phyloP scores from a whole-genome alignment of 2,888 invertebrate genomes.

The Lasioglossum marginatum region DNA sequence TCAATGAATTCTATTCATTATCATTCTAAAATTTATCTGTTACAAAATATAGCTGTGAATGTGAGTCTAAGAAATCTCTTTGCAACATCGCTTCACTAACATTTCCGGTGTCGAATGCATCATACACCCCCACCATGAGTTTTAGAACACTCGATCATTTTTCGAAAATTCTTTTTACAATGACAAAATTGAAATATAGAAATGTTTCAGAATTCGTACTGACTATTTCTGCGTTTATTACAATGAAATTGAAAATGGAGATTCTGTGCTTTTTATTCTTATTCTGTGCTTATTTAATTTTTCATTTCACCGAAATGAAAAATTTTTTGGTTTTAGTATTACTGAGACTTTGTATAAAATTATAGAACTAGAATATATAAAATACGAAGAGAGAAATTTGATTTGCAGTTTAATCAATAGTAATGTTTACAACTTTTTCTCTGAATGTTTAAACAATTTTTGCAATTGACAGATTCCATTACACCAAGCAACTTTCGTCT shows the following conservation, averaged over 20 bases:
- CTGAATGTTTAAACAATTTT: background rate
- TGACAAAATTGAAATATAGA: background rate
- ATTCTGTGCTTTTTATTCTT: background rate
- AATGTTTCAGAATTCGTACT: background rate
- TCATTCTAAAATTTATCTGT: background rate
- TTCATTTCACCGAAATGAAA: no score
- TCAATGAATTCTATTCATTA: slow-evolving; percentile 2
- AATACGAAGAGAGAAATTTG: no score
- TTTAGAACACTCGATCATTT: background rate
- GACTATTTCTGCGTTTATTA: background rate
- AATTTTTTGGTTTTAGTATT: background rate
- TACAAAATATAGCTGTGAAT: background rate
- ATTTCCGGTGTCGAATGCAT: slow-evolving; percentile 19
- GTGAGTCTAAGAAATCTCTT: background rate
- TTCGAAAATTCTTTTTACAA: background rate
- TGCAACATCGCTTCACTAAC: background rate
- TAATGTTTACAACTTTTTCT: no score
- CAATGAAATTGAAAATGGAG: background rate
- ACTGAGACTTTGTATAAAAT: background rate
- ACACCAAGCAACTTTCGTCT: background rate
- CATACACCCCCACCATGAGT: slow-evolving; percentile 1
- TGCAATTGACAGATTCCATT: background rate
- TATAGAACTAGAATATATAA: no score
- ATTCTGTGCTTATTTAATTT: no score
- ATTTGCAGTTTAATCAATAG: no score